Evolutionary conservation across 2,113 vertebrate genomes (phyloP), one percentile per base, ranked within the genome.

Genomic region (Varanus komodoensis): DNA sequence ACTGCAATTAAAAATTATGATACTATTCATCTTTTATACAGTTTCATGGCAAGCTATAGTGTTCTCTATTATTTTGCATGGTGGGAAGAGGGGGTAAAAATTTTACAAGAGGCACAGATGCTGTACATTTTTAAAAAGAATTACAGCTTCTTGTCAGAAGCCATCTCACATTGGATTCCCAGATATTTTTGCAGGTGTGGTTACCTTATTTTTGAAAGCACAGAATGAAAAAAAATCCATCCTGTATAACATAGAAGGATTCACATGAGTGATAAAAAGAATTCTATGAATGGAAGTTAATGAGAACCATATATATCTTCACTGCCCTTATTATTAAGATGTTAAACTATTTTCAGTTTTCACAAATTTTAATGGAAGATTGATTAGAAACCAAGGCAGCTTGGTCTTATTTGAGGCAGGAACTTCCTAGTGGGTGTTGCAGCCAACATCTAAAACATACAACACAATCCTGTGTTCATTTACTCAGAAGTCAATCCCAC

Each of bases 291-390:
- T 7, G 74, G 84, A 83, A 95, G 84, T 79, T 90, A 84, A 90
- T 91, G 82, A 92, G 93, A 94, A 88, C 61, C 91, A 61, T 34
- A 75, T 83, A 84, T 89, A 48, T 83, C 44, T 67, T 64, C 61
- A 80, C 25, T 80, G 64, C 52, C 68, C 50, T 87, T 86, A 12
- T 52, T 79, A 4, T 7, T 1, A 80, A 92, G 87, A 94, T 93
- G 79, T 90, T 89, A 77, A 78, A 84, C 90, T 92, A 92, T 94
- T 96, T 96, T 95, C 96, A 97, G 94, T 97, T 97, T 96, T 96
- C 94, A 96, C 11, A 95, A 96, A 94, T 29, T 8, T 80, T n/a
- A 69, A 68, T 86, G n/a, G 11, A 79, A 79, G n/a, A 57, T 54
- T 85, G 52, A 85, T 15, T 69, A 86, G 25, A 85, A 83, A 14